Conservation (phyloP, 1,140 invertebrate species). For the Drosophila kurseongensis region DNA sequence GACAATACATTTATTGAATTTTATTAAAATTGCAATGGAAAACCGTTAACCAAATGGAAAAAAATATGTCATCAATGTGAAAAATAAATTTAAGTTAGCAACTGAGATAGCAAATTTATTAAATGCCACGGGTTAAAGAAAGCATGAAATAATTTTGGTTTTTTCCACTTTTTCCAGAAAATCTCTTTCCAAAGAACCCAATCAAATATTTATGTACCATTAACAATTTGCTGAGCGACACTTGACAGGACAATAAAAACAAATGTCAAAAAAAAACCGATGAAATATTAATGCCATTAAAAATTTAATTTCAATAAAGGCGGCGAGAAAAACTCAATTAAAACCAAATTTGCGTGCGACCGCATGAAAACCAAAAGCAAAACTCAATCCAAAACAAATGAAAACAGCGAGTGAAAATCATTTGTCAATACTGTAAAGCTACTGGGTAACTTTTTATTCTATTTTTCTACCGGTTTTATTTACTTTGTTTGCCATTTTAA, state of each 20-base stretch:
- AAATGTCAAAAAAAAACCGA: conserved; percentile 2
- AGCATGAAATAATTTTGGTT: conserved; percentile 1
- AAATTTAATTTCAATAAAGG: conserved; percentile 72
- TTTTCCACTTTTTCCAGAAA: background rate
- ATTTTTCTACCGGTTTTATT: conserved; percentile 26
- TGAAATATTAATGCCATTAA: conserved; percentile 69
- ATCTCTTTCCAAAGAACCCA: conserved; percentile 3
- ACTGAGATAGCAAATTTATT: conserved; percentile 3
- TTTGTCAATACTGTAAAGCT: conserved; percentile 25
- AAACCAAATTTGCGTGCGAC: conserved; percentile 40
- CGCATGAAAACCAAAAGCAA: conserved; percentile 21
- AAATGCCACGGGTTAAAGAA: background rate
- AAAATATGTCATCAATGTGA: conserved; percentile 20
- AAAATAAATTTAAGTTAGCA: conserved; percentile 17
- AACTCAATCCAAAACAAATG: conserved; percentile 26
- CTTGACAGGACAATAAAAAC: conserved; percentile 37
- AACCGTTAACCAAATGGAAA: conserved; percentile 13
- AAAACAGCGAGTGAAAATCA: conserved; percentile 4
- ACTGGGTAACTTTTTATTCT: conserved; percentile 24
- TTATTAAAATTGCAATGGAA: background rate
- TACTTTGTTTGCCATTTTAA: conserved; percentile 59
- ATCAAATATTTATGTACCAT: conserved; percentile 45
- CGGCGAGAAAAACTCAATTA: conserved; percentile 65
- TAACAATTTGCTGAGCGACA: conserved; percentile 45
- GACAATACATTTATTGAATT: conserved; percentile 27